phyloP scores from a whole-genome alignment of 2,888 invertebrate species.

The Lithophane socia region DNA sequence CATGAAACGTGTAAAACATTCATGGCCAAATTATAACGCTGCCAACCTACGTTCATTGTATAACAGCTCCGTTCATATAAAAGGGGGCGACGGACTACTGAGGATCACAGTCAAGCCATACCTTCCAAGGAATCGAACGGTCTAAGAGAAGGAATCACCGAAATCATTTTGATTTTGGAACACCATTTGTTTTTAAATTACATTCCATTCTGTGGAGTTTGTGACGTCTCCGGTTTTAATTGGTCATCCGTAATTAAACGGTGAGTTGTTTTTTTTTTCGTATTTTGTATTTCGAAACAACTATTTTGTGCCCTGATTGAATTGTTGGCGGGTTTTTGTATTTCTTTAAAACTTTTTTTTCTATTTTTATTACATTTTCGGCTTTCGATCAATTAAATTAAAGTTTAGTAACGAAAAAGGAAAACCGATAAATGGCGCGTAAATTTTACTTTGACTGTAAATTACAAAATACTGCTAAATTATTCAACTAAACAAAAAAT shows the following conservation, averaged over 20 bases:
- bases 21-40: slow-evolving; percentile 29
- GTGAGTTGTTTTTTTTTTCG: slow-evolving; percentile 51
- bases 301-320: slow-evolving; percentile 32
- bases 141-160: slow-evolving; percentile 35
- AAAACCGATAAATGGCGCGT: not conserved
- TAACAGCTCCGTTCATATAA: slow-evolving; percentile 71
- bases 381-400: not conserved
- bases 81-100: slow-evolving; percentile 64
- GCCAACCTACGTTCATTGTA: slow-evolving; percentile 66
- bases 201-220: slow-evolving; percentile 64
- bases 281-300: slow-evolving; percentile 20
- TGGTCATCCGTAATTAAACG: slow-evolving; percentile 57
- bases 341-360: not conserved
- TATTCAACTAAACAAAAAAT: not conserved
- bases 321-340: slow-evolving; percentile 11
- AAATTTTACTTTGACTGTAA: not conserved
- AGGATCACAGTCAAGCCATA: slow-evolving; percentile 74
- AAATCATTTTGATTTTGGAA: slow-evolving; percentile 56
- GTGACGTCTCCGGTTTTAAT: slow-evolving; percentile 61
- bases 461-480: not conserved
- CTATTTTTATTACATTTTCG: not conserved
- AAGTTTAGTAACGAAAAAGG: not conserved
- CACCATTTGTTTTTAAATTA: slow-evolving; percentile 65
- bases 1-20: slow-evolving; percentile 28
- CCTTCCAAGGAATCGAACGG: slow-evolving; percentile 68